These are phyloP conservation scores for Cryptocheilus praepositus DNA, from an alignment of 2,888 invertebrate genomes.

Conservation along the genomic window DNA sequence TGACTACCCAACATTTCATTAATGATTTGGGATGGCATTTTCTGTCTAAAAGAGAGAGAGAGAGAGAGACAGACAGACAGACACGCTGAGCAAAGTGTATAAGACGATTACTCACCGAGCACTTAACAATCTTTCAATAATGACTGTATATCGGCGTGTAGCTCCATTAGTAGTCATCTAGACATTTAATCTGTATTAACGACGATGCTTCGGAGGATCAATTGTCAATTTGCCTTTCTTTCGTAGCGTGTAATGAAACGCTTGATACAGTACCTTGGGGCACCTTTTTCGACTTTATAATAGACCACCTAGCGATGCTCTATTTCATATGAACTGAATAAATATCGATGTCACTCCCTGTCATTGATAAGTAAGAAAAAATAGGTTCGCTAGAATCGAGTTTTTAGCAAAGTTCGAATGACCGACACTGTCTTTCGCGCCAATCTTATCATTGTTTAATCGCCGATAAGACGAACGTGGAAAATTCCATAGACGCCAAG, in stretches of 20 bases:
- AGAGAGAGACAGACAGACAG: conserved; percentile 24
- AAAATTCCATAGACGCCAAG: conserved; percentile 49
- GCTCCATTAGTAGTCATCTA: conserved; percentile 43
- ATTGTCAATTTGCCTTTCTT: too few species aligned
- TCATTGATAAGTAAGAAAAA: too few species aligned
- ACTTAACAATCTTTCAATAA: conserved; percentile 57
- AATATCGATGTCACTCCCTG: too few species aligned
- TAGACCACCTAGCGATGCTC: too few species aligned
- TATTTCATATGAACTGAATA: too few species aligned
- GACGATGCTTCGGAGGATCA: conserved; percentile 29
- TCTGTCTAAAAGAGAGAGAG: conserved; percentile 31
- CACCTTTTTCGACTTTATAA: too few species aligned
- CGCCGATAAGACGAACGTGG: conserved; percentile 55
- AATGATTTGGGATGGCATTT: conserved; percentile 57
- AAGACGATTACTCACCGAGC: conserved; percentile 53
- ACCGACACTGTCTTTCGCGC: conserved; percentile 12
- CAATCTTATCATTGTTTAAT: conserved; percentile 63
- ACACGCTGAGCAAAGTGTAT: conserved; percentile 52
- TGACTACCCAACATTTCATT: conserved; percentile 58
- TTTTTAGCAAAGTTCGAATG: conserved; percentile 11
- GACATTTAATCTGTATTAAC: conserved; percentile 56
- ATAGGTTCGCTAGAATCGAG: conserved; percentile 12
- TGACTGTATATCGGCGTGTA: conserved; percentile 53
- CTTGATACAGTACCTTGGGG: too few species aligned
- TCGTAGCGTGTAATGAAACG: too few species aligned